Evolutionary conservation across 2,797 vertebrate species (phyloP).

Genomic region (Toxotes lorentzi): DNA sequence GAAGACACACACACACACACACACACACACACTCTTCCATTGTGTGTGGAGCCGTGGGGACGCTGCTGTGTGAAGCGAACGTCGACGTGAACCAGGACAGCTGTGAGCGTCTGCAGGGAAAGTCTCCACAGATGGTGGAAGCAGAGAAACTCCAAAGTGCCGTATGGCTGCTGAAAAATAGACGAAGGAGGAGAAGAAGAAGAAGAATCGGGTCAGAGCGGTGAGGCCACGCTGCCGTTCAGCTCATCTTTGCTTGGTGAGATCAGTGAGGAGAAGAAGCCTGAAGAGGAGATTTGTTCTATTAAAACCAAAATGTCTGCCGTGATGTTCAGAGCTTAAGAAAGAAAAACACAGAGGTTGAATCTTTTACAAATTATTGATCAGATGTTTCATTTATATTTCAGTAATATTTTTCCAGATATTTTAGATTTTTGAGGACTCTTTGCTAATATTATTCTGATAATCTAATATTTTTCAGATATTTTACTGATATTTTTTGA

Average conservation of each 20-base stretch:
- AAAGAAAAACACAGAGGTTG: background rate
- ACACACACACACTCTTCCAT: slow-evolving; percentile 38
- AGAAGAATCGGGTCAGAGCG: slow-evolving; percentile 26
- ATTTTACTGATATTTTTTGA: no score
- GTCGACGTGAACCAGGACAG: slow-evolving; percentile 88
- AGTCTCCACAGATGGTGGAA: slow-evolving; percentile 88
- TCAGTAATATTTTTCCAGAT: no score
- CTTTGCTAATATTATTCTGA: no score
- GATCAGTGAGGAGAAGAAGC: background rate
- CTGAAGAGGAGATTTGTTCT: background rate
- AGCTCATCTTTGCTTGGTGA: background rate
- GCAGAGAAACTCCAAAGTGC: slow-evolving; percentile 77
- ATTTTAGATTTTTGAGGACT: no score
- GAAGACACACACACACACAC: slow-evolving; percentile 29
- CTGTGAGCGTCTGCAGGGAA: slow-evolving; percentile 90
- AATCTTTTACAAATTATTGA: background rate
- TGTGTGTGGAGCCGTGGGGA: slow-evolving; percentile 45
- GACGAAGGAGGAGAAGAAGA: slow-evolving; percentile 67
- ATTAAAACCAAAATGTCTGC: background rate
- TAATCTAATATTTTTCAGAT: no score
- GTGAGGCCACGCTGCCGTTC: background rate
- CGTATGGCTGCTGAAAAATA: slow-evolving; percentile 89
- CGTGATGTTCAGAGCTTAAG: background rate
- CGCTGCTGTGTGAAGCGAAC: slow-evolving; percentile 63
- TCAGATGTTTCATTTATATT: background rate